Conservation (phyloP, 2,797 vertebrate species). For the Pseudomugil tenellus region DNA sequence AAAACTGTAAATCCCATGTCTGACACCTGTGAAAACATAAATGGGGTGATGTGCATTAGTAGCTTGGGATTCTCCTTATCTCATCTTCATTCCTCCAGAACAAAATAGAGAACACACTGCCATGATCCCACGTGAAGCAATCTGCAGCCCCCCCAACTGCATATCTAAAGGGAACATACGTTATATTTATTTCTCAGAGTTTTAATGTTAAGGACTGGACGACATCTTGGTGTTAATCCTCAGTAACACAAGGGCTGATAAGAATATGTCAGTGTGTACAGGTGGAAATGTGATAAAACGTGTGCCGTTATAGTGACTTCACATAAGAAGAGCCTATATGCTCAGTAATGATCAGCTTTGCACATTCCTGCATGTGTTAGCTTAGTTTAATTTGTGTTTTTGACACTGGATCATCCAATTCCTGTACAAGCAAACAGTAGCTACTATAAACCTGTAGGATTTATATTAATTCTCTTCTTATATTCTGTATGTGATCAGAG, state of each 20-base stretch:
- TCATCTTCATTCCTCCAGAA: slow-evolving; percentile 23
- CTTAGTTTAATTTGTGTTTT: slow-evolving; percentile 12
- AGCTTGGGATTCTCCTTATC: slow-evolving; percentile 29
- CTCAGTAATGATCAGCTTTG: slow-evolving; percentile 54
- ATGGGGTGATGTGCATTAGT: background rate
- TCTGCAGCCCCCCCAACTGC: slow-evolving; percentile 19
- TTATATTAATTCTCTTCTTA: background rate
- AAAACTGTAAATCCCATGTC: too few relatives aligned
- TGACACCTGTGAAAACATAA: too few relatives aligned
- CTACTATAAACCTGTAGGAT: background rate
- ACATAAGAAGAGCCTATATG: slow-evolving; percentile 51
- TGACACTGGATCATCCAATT: slow-evolving; percentile 29
- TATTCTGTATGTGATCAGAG: background rate
- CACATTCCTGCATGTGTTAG: slow-evolving; percentile 38
- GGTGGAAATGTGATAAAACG: slow-evolving; percentile 45
- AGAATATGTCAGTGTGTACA: slow-evolving; percentile 9
- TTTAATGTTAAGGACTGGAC: slow-evolving; percentile 29
- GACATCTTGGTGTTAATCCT: background rate
- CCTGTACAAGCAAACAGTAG: background rate
- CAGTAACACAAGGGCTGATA: background rate
- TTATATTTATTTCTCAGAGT: background rate
- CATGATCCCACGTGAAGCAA: slow-evolving; percentile 6
- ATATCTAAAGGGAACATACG: background rate
- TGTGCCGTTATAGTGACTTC: slow-evolving; percentile 26
- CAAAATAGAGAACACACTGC: slow-evolving; percentile 17